Percentiles rank a stretch among this genome's conserved stretches.
These are phyloP conservation scores for Phataginus tetradactyla DNA, from an alignment of 2,797 vertebrate species.

Conservation along the genomic window DNA sequence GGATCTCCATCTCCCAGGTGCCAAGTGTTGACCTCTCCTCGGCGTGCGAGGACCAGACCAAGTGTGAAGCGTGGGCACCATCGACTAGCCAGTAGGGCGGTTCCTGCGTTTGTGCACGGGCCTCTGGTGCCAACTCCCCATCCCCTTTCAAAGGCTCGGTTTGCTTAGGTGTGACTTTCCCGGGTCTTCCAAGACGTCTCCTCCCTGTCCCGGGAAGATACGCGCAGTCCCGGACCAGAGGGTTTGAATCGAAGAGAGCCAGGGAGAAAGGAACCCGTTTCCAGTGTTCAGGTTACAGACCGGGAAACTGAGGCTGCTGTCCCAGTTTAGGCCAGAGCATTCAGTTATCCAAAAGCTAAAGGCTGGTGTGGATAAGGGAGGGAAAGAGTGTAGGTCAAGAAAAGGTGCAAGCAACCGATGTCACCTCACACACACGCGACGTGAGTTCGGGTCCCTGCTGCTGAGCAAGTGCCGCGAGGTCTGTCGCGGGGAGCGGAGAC, in stretches of 20 bases:
- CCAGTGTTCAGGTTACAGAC: not conserved
- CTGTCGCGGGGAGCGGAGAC: slow-evolving; percentile 21
- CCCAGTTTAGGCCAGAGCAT: not conserved
- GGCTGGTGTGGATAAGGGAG: not conserved
- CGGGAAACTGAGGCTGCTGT: slow-evolving; percentile 4
- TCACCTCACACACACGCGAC: accelerated
- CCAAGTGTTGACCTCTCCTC: not conserved
- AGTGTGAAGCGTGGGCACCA: not conserved
- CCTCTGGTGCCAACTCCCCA: not conserved
- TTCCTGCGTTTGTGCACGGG: not conserved
- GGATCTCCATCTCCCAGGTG: not conserved
- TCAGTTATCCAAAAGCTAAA: not conserved
- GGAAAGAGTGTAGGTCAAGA: not conserved
- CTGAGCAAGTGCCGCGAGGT: not conserved
- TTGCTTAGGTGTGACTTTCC: not conserved
- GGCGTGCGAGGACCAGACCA: not conserved
- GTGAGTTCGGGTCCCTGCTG: not conserved
- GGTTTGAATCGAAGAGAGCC: not conserved
- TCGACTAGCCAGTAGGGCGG: not conserved
- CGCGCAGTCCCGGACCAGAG: not conserved
- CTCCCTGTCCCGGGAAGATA: not conserved
- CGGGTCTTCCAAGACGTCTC: not conserved
- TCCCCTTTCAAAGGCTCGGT: not conserved
- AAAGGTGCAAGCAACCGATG: not conserved
- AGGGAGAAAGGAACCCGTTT: not conserved